Base-by-base conservation (phyloP, 2,113 vertebrate species). In the Castor canadensis region DNA sequence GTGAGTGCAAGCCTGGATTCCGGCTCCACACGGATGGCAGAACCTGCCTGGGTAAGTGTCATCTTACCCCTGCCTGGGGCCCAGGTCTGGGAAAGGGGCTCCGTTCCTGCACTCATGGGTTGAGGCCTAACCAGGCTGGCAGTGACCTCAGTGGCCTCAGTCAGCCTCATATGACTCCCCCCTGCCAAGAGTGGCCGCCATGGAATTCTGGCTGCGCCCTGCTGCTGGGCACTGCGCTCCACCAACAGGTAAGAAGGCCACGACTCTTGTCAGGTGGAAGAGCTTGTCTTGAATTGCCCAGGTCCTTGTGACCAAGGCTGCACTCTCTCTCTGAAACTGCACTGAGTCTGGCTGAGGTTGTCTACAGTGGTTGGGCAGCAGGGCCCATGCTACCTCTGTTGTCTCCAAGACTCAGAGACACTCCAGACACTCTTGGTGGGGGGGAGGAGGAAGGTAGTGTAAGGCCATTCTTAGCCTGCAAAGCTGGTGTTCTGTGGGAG, bases 21-120 rank as follows among this genome's bases (percentile, higher is more conserved):
- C 99, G 99, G 32, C 98, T 99, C 85, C 99, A 99, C 16, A 87
- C 99, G 0, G 99, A 99, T 0, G 98, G 98, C 96, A 99, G 99
- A 98, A 99, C 99, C 95, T 99, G 99, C 97, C 98, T 99, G 0
- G 96, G 99, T 99, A 92, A 99, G 99, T 12, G 20, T 58, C 45
- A 0, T n/a, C n/a, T n/a, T n/a, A n/a, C n/a, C n/a, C 26, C 64
- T 35, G 38, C 85, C 52, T 13, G 1, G 0, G 81, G 73, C 12
- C 47, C 35, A 38, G 58, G 49, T n/a, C n/a, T n/a, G n/a, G n/a
- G n/a, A n/a, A n/a, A 19, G 49, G 49, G 28, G 4, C 4, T 8
- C 3, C 3, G 20, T 22, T 52, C 43, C 22, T 45, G 10, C 10
- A 0, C 56, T n/a, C 5, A 3, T 24, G 38, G 45, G 20, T n/a